Conservation (phyloP, 2,113 vertebrate species). For the Vidua chalybeata region DNA sequence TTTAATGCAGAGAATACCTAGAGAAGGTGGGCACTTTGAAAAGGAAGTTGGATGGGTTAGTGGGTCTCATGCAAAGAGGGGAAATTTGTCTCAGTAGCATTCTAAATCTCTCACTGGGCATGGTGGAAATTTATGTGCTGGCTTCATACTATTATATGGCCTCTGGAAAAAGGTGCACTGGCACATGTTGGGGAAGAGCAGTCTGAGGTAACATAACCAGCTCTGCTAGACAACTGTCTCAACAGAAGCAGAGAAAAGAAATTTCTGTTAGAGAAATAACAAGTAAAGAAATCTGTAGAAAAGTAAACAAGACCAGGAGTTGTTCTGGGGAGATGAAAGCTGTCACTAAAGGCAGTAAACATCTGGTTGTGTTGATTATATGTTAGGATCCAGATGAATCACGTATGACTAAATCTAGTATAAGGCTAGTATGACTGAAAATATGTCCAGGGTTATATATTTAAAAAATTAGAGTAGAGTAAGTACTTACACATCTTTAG, state of each 20-base stretch:
- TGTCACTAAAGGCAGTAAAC: conserved; percentile 33
- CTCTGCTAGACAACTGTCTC: not conserved
- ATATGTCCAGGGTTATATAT: not conserved
- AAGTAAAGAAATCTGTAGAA: not conserved
- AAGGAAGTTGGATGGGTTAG: not conserved
- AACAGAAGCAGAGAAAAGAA: not conserved
- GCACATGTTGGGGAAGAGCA: not conserved
- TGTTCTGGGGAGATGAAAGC: not conserved
- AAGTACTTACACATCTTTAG: conserved; percentile 92
- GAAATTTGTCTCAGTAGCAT: not conserved
- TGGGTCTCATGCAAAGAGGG: not conserved
- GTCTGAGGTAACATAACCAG: not conserved
- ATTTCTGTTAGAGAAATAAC: not conserved
- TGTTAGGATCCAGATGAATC: conserved; percentile 14
- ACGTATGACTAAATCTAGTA: conserved; percentile 13
- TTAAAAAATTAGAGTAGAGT: not conserved
- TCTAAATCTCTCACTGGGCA: not conserved
- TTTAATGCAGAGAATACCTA: not conserved
- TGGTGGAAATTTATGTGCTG: not conserved
- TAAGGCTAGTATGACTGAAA: not conserved
- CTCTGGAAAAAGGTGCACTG: not conserved
- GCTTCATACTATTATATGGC: not conserved
- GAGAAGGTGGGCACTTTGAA: not conserved
- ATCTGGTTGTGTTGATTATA: conserved; percentile 13
- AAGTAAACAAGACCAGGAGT: not conserved